These are phyloP conservation scores for Adelosebastes latens DNA, from an alignment of 2,797 vertebrate species.

Conservation along the genomic window DNA sequence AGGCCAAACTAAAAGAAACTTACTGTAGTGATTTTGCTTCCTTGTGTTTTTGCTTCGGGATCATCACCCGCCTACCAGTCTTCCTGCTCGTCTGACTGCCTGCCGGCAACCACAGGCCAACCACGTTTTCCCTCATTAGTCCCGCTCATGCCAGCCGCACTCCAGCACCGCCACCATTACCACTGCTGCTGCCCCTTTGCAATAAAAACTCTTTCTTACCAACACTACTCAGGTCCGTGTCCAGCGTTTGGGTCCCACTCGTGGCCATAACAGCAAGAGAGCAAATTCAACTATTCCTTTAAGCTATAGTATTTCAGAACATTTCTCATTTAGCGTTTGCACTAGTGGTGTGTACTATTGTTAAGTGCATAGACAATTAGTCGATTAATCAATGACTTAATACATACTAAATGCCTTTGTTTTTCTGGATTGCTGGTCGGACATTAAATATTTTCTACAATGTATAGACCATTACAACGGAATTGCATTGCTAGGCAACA, in stretches of 20 bases:
- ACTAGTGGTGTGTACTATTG: neutral
- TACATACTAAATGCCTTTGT: neutral
- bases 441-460: neutral
- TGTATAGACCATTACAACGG: neutral
- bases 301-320: neutral
- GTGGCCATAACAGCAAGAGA: neutral
- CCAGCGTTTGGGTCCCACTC: neutral
- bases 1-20: neutral
- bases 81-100: neutral
- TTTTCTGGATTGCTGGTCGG: neutral
- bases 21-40: neutral
- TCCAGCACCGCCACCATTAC: neutral
- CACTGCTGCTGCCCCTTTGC: neutral
- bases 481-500: neutral
- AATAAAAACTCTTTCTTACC: neutral
- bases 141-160: too few relatives aligned
- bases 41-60: neutral
- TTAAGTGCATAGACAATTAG: neutral
- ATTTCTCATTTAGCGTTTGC: neutral
- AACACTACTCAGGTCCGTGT: neutral
- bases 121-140: neutral
- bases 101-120: neutral
- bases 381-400: neutral
- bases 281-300: neutral
- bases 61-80: neutral